A percentile compares a stretch with the other conserved stretches of the same genome.
These are phyloP conservation scores for Phalangium opilio DNA, from an alignment of 2,888 invertebrate genomes.

Conservation along the genomic window DNA sequence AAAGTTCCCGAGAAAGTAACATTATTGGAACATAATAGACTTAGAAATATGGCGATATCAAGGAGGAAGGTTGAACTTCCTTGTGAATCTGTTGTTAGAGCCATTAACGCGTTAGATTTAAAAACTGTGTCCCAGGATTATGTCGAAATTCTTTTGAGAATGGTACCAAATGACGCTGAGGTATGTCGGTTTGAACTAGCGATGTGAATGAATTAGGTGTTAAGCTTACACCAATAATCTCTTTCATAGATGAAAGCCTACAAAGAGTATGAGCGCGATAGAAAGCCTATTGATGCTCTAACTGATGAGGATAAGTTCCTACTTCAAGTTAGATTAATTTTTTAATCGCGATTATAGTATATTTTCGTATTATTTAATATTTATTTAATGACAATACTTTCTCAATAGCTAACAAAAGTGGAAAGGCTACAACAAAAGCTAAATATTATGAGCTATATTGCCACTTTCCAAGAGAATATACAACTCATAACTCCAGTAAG, in stretches of 20 bases:
- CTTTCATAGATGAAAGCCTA: slow-evolving; percentile 60
- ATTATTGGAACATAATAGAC: slow-evolving; percentile 81
- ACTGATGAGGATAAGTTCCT: slow-evolving; percentile 96
- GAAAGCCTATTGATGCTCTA: slow-evolving; percentile 68
- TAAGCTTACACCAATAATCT: no score
- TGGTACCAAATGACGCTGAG: slow-evolving; percentile 95
- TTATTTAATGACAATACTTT: no score
- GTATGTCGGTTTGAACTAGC: no score
- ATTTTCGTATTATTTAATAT: no score
- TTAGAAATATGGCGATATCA: slow-evolving; percentile 94
- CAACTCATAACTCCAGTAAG: slow-evolving; percentile 66
- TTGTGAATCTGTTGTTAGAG: slow-evolving; percentile 70
- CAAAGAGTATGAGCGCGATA: slow-evolving; percentile 73
- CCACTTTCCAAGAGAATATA: slow-evolving; percentile 75
- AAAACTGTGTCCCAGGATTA: slow-evolving; percentile 75
- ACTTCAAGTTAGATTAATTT: slow-evolving; percentile 32
- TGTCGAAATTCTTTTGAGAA: slow-evolving; percentile 87
- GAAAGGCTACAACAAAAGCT: slow-evolving; percentile 86
- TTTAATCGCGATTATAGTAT: no score
- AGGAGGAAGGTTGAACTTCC: slow-evolving; percentile 88
- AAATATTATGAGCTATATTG: slow-evolving; percentile 91
- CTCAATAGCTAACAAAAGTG: slow-evolving; percentile 65
- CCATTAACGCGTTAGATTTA: slow-evolving; percentile 74
- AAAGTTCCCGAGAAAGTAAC: slow-evolving; percentile 71
- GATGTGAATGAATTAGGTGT: no score